A percentile compares a stretch with the other conserved stretches of the same genome.
Conservation (phyloP, 2,113 vertebrate genomes). For the Pithys albifrons region DNA sequence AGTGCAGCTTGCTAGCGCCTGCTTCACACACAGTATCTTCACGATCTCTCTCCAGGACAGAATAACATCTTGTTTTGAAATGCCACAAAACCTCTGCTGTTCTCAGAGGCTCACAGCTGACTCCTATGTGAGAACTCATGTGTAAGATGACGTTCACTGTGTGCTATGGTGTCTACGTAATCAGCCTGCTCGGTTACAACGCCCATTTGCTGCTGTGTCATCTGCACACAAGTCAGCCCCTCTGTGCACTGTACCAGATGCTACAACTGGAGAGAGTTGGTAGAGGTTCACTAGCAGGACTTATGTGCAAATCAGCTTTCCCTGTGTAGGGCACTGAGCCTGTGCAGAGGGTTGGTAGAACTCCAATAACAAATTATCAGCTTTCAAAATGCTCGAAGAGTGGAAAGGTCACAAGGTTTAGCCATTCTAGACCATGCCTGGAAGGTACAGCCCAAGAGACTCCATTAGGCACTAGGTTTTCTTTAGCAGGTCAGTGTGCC, state of each 20-base stretch:
- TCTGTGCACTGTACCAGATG: neutral
- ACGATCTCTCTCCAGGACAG: neutral
- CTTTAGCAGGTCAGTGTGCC: neutral
- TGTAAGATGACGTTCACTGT: neutral
- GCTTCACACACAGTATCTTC: neutral
- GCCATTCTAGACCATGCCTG: constrained; percentile 5
- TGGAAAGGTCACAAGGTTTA: constrained; percentile 30
- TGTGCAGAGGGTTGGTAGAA: neutral
- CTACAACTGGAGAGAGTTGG: neutral
- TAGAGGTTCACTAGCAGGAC: neutral
- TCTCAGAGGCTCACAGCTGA: neutral
- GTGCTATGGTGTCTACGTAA: neutral
- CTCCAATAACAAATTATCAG: neutral
- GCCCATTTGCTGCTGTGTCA: neutral
- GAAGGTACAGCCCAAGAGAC: neutral
- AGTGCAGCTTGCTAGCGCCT: neutral
- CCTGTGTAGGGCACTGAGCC: neutral
- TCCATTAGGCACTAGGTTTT: neutral
- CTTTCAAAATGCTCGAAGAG: neutral
- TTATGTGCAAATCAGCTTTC: neutral
- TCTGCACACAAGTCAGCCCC: neutral
- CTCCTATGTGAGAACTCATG: neutral
- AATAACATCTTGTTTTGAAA: neutral
- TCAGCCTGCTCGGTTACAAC: neutral
- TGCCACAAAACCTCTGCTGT: neutral